A percentile compares a stretch with the other conserved stretches of the same genome.
phyloP scores from a whole-genome alignment of 1,140 invertebrate species.

The Papilio xuthus region DNA sequence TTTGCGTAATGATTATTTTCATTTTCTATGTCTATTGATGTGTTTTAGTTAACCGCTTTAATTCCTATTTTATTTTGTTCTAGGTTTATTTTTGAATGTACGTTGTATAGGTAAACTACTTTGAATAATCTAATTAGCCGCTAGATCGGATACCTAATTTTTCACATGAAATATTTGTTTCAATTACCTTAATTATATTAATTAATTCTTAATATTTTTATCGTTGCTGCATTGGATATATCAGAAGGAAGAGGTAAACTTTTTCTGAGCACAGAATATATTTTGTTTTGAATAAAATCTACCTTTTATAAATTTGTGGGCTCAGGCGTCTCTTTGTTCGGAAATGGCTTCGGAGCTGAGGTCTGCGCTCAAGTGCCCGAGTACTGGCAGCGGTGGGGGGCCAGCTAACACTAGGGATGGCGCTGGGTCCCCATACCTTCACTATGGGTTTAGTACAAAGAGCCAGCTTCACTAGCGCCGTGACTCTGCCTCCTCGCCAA shows the following conservation, averaged over 20 bases:
- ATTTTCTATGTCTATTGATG: constrained; percentile 5
- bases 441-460: constrained; percentile 84
- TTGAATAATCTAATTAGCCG: constrained; percentile 27
- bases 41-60: constrained; percentile 38
- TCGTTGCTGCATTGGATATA: constrained; percentile 46
- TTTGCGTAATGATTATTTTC: neutral
- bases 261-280: constrained; percentile 50
- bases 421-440: constrained; percentile 81
- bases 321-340: constrained; percentile 85
- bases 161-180: constrained; percentile 37
- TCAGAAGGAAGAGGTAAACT: constrained; percentile 73
- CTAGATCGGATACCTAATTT: constrained; percentile 37
- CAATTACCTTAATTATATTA: neutral
- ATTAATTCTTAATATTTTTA: constrained; percentile 39
- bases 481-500: constrained; percentile 66
- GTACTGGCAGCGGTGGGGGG: constrained; percentile 74
- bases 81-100: constrained; percentile 70
- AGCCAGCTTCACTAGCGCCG: constrained; percentile 81
- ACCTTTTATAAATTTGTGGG: constrained; percentile 51
- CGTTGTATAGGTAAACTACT: constrained; percentile 33
- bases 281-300: constrained; percentile 41
- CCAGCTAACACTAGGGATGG: constrained; percentile 68
- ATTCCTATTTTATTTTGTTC: constrained; percentile 63
- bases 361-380: constrained; percentile 85
- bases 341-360: constrained; percentile 87